Conservation (phyloP, 2,797 vertebrate genomes). For the Propithecus perrieri region DNA sequence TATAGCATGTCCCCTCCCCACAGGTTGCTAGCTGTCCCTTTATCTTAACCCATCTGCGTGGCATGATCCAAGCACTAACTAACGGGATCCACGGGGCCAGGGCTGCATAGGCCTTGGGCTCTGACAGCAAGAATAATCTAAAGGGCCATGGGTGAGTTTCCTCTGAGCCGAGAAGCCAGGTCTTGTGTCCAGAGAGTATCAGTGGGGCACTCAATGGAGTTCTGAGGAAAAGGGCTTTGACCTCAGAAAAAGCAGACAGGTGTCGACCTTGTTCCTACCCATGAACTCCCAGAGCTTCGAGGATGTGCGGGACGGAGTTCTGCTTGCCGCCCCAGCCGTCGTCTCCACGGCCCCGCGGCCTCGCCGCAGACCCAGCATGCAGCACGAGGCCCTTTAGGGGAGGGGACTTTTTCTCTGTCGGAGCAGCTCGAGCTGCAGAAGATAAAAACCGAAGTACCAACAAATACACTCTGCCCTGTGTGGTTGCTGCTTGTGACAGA, state of each 20-base stretch:
- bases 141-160: background rate
- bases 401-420: background rate
- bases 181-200: background rate
- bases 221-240: background rate
- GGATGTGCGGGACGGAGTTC: background rate
- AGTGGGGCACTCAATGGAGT: background rate
- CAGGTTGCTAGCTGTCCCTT: conserved; percentile 69
- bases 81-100: conserved; percentile 50
- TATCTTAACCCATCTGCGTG: conserved; percentile 71
- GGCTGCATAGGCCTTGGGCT: conserved; percentile 61
- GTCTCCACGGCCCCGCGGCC: background rate
- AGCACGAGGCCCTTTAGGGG: background rate
- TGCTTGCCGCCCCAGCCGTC: background rate
- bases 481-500: background rate
- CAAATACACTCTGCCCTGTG: background rate
- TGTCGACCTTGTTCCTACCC: background rate
- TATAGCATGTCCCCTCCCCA: conserved; percentile 35
- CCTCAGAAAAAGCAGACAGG: background rate
- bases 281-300: background rate
- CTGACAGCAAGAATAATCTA: background rate
- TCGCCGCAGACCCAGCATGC: background rate
- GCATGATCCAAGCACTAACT: conserved; percentile 70
- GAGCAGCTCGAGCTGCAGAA: background rate
- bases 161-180: background rate
- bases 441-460: background rate